Evolutionary conservation across 2,797 vertebrate species (phyloP), one percentile per base, ranked within the genome.

Genomic region (Sylvilagus floridanus): DNA sequence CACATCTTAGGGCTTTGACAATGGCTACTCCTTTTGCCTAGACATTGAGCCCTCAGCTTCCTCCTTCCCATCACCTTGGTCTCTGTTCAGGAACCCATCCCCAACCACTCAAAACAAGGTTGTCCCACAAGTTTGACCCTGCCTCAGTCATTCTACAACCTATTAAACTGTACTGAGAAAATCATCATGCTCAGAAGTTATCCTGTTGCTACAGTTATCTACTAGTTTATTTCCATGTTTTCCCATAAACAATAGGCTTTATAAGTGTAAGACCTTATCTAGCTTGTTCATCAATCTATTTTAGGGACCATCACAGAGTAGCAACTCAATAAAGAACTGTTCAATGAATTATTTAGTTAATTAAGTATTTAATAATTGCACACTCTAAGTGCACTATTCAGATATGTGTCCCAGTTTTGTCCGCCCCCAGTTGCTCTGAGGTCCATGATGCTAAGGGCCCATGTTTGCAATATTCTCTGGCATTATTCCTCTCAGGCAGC

Each of bases 201-300:
- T 71, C 50, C 65, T 21, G 2, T 54, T 90, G 73, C 19, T 93
- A 32, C 30, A 54, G 32, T 77, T 91, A 87, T 35, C 50, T 78
- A 32, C 10, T 88, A 73, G 57, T 37, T 96, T 72, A 42, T 37
- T 86, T 93, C 13, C 84, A 47, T 89, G 60, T 93, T 73, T 28
- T 21, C 30, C 14, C 24, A 86, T 14, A 50, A 77, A 63, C 21
- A 78, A 3, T 26, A 57, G 14, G 26, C 47, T 82, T 89, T 57
- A n/a, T 50, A 26, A 90, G 89, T 88, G 19, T 42, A 84, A 87
- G 52, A 91, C 30, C 32, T 50, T 54, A 69, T 32, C 78, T 73
- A 8, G 3, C 26, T 90, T 84, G 5, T 60, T 88, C 72, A 69
- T 14, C 69, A n/a, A 28, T 84, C 30, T 66, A 76, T 28, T 19